phyloP scores from a whole-genome alignment of 2,113 vertebrate genomes.

The Dendrocopos noguchii region DNA sequence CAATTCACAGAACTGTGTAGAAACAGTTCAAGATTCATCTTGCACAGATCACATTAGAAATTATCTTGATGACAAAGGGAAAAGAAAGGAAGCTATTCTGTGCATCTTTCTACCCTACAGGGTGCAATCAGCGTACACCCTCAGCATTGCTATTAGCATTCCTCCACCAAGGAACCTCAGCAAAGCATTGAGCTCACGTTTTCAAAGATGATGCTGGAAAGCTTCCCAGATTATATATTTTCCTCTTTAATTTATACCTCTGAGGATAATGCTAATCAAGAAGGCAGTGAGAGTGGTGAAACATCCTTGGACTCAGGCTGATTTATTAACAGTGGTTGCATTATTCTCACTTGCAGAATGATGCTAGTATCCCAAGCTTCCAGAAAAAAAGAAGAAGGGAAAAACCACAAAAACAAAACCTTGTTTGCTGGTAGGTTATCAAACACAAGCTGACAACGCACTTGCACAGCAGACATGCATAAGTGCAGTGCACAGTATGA shows the following conservation, averaged over 20 bases:
- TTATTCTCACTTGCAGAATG: background rate
- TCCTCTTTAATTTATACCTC: slow-evolving; percentile 60
- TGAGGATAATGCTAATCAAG: slow-evolving; percentile 53
- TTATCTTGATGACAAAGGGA: slow-evolving; percentile 1
- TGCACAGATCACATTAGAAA: background rate
- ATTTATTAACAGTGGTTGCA: slow-evolving; percentile 37
- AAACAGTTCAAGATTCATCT: background rate
- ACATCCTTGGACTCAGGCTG: background rate
- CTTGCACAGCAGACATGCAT: slow-evolving; percentile 51
- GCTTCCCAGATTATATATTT: slow-evolving; percentile 62
- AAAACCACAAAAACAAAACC: background rate
- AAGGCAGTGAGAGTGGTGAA: background rate
- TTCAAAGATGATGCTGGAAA: slow-evolving; percentile 55
- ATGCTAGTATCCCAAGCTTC: background rate
- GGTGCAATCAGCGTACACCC: slow-evolving; percentile 29
- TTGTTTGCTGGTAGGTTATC: slow-evolving; percentile 22
- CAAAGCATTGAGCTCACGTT: slow-evolving; percentile 29
- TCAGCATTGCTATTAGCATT: slow-evolving; percentile 15
- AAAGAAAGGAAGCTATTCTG: background rate
- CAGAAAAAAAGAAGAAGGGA: background rate
- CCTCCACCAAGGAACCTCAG: slow-evolving; percentile 30
- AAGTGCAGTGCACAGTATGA: slow-evolving; percentile 44
- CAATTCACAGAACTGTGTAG: background rate
- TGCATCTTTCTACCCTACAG: background rate
- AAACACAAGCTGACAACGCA: slow-evolving; percentile 44